A percentile compares a stretch with the other conserved stretches of the same genome.
Evolutionary conservation across 2,797 vertebrate genomes (phyloP).

Genomic region (Myoxocephalus aenaeus): DNA sequence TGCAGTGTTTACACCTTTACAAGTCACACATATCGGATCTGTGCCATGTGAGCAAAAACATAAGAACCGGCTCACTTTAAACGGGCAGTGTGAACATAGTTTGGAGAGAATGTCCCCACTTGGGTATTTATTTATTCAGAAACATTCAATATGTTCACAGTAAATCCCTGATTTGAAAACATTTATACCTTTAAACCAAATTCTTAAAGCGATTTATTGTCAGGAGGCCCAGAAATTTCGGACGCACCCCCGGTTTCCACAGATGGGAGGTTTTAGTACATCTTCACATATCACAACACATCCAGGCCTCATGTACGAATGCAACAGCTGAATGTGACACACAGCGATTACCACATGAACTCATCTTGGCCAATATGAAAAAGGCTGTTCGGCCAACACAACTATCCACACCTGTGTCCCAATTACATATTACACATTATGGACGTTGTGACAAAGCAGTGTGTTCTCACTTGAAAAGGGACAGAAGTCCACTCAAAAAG

Average conservation of each 20-base stretch:
- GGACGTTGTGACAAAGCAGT: background rate
- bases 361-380: background rate
- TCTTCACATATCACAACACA: background rate
- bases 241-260: background rate
- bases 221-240: constrained; percentile 2
- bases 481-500: background rate
- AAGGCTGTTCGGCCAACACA: background rate
- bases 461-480: background rate
- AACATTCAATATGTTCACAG: constrained; percentile 10
- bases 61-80: background rate
- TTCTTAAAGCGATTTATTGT: constrained; percentile 12
- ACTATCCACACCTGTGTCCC: background rate
- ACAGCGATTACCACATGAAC: background rate
- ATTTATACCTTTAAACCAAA: constrained; percentile 14
- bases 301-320: background rate
- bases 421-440: background rate
- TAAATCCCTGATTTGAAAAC: constrained; percentile 15
- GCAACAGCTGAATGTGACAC: constrained; percentile 9
- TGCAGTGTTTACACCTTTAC: background rate
- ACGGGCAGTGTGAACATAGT: background rate
- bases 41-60: background rate
- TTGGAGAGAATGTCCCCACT: background rate
- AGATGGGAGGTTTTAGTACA: constrained; percentile 6
- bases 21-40: background rate
- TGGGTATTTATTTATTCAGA: constrained; percentile 9